Conservation (phyloP, 2,113 vertebrate species). For the Centrocercus urophasianus region DNA sequence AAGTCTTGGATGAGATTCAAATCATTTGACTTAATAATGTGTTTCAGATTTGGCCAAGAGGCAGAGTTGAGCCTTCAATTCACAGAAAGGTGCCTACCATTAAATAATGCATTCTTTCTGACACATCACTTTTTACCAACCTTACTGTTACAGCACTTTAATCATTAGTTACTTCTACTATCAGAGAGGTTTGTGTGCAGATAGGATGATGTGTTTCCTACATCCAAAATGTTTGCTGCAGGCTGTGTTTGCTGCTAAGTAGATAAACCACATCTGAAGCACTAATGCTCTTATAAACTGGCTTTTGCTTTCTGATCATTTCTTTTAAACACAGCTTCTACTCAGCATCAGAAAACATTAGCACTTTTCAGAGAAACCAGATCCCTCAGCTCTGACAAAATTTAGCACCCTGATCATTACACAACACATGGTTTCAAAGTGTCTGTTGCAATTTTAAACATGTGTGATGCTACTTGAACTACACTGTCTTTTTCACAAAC, state of each 20-base stretch:
- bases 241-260: constrained; percentile 57
- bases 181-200: constrained; percentile 36
- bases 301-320: constrained; percentile 68
- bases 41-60: background rate
- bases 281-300: constrained; percentile 69
- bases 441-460: constrained; percentile 51
- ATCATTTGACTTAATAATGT: constrained; percentile 65
- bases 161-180: constrained; percentile 41
- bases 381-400: constrained; percentile 55
- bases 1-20: constrained; percentile 73
- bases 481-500: constrained; percentile 18
- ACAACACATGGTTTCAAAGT: constrained; percentile 66
- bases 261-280: constrained; percentile 75
- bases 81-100: background rate
- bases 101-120: background rate
- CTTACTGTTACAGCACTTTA: background rate
- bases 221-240: constrained; percentile 62
- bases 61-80: background rate
- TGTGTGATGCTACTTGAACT: constrained; percentile 53
- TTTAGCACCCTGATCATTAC: constrained; percentile 59
- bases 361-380: constrained; percentile 68
- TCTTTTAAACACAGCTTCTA: constrained; percentile 74
- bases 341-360: constrained; percentile 72
- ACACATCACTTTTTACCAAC: constrained; percentile 15
- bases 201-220: constrained; percentile 61